Percentiles rank a stretch among this genome's conserved stretches.
Conservation (phyloP, 2,888 invertebrate genomes). For the Xylota segnis region DNA sequence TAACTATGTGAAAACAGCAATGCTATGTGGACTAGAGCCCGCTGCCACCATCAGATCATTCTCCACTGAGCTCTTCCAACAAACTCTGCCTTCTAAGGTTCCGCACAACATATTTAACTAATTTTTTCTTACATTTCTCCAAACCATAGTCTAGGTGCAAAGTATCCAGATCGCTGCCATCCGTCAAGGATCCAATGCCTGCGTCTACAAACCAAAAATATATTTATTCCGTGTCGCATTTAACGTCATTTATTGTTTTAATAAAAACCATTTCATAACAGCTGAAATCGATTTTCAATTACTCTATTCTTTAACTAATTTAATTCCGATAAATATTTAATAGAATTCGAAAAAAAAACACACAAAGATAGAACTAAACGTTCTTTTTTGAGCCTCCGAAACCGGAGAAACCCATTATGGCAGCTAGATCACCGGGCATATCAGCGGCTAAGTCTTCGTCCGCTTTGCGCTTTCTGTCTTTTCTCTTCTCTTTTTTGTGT, state of each 20-base stretch:
- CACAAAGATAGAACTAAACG: slow-evolving; percentile 78
- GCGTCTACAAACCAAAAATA: slow-evolving; percentile 43
- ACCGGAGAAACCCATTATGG: slow-evolving; percentile 98
- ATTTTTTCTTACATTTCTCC: background rate
- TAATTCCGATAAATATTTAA: slow-evolving; percentile 16
- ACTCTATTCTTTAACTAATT: slow-evolving; percentile 31
- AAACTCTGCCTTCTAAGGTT: slow-evolving; percentile 42
- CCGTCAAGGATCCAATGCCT: slow-evolving; percentile 81
- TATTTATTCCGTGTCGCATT: background rate
- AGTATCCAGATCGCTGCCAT: slow-evolving; percentile 79
- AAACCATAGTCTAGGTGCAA: slow-evolving; percentile 78
- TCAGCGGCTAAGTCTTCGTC: slow-evolving; percentile 88
- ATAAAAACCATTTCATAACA: slow-evolving; percentile 46
- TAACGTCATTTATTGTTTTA: slow-evolving; percentile 47
- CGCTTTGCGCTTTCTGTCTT: slow-evolving; percentile 94
- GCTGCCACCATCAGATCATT: slow-evolving; percentile 83
- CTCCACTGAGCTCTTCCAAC: slow-evolving; percentile 77
- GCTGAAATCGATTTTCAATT: slow-evolving; percentile 37
- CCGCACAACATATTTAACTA: background rate
- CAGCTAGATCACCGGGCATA: slow-evolving; percentile 90
- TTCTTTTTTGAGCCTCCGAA: slow-evolving; percentile 94
- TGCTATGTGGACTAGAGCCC: slow-evolving; percentile 85
- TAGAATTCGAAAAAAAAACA: slow-evolving; percentile 9
- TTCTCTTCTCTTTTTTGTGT: slow-evolving; percentile 93
- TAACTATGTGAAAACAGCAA: slow-evolving; percentile 85